A percentile compares a stretch with the other conserved stretches of the same genome.
phyloP scores from a whole-genome alignment of 2,888 invertebrate genomes.

The Epinotia brunnichana region DNA sequence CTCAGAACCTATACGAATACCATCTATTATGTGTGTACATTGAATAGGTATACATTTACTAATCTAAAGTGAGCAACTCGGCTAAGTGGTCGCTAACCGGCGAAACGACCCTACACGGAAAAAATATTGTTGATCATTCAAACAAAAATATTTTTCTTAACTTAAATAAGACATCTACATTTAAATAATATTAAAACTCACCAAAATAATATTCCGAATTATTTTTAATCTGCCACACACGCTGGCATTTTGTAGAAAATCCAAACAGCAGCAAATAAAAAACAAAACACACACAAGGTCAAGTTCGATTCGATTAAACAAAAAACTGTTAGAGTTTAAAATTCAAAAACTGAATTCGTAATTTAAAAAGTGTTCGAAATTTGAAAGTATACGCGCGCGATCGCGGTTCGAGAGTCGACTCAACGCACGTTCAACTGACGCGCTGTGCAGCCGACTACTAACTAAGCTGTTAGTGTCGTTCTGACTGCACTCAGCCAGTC shows the following conservation, averaged over 20 bases:
- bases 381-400: constrained; percentile 43
- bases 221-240: constrained; percentile 21
- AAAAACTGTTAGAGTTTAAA: constrained; percentile 41
- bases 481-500: constrained; percentile 8
- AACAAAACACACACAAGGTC: constrained; percentile 42
- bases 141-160: not conserved
- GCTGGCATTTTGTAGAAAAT: constrained; percentile 34
- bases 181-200: constrained; percentile 2
- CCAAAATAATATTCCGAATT: constrained; percentile 22
- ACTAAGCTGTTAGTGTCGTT: constrained; percentile 21
- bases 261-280: constrained; percentile 43
- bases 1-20: too few relatives aligned
- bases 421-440: constrained; percentile 56
- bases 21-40: too few relatives aligned
- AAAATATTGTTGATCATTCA: not conserved
- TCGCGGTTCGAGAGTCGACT: constrained; percentile 51
- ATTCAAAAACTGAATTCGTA: constrained; percentile 44
- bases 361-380: constrained; percentile 51
- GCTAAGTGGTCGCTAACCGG: too few relatives aligned
- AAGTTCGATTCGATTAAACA: constrained; percentile 28
- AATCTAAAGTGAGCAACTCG: too few relatives aligned
- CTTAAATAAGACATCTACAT: not conserved
- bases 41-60: too few relatives aligned
- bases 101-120: too few relatives aligned
- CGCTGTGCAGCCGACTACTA: constrained; percentile 64